A percentile compares a stretch with the other conserved stretches of the same genome.
Evolutionary conservation across 2,888 invertebrate species (phyloP).

Genomic region (Oeneis ivallda): DNA sequence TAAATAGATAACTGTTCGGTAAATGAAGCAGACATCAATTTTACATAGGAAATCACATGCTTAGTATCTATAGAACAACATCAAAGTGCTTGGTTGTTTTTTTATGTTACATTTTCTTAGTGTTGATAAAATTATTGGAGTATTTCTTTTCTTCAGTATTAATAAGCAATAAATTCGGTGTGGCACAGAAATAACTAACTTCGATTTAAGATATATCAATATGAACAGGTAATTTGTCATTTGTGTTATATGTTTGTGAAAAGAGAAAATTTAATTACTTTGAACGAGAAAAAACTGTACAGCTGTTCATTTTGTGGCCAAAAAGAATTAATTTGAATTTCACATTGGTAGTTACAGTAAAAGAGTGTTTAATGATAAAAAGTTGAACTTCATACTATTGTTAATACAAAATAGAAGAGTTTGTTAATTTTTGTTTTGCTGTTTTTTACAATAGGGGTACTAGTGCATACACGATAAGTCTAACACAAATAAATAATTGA

Average conservation of each 20-base stretch:
- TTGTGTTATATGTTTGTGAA: conserved; percentile 77
- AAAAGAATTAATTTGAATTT: conserved; percentile 2
- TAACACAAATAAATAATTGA: conserved; percentile 15
- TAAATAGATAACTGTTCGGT: conserved; percentile 24
- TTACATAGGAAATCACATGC: conserved; percentile 33
- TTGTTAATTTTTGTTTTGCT: background rate
- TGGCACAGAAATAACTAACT: background rate
- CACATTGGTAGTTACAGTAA: background rate
- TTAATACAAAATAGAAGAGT: background rate
- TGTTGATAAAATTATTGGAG: conserved; percentile 1
- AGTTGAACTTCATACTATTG: background rate
- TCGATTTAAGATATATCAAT: background rate
- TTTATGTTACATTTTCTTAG: background rate
- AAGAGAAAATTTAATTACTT: conserved; percentile 64
- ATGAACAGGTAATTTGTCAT: conserved; percentile 17
- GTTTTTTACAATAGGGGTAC: background rate
- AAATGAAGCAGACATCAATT: conserved; percentile 31
- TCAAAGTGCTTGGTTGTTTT: conserved; percentile 34
- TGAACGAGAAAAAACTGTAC: background rate
- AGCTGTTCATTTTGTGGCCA: background rate
- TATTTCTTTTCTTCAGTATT: conserved; percentile 9
- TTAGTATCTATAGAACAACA: conserved; percentile 36
- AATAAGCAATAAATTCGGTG: background rate
- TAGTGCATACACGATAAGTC: conserved; percentile 12
- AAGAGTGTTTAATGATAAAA: background rate